Base-by-base conservation (phyloP, 2,888 invertebrate species). In the Stratiomys singularior region DNA sequence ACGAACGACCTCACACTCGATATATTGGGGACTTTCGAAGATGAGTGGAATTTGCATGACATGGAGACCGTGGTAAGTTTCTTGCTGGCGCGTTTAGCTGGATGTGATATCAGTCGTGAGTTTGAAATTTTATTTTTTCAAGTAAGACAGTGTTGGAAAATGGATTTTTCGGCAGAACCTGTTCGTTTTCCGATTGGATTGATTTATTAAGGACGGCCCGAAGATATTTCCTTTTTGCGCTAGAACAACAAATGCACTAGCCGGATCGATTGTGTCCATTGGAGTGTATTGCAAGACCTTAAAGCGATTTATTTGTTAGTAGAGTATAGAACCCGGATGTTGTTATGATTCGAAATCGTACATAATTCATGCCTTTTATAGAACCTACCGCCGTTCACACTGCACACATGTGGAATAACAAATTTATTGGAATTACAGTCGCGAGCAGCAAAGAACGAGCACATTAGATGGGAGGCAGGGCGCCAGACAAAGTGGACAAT, bases 401-500 rank as follows among this genome's bases (percentile, higher is more conserved):
- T 5, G 4, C n/a, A 18, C 52, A 52, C 52, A 52, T 52, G 52
- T 52, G 52, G 52, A 52, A 52, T 52, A 18, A 18, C 52, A 52
- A 52, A 52, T 52, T 52, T 52, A 52, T 9, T 52, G 52, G 18
- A 21, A 60, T 60, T 60, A 60, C 23, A 11, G n/a, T 25, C 18
- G 23, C 18, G 60, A 9, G 37, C 23, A 25, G 60, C 60, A 7
- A 60, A 23, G 37, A 37, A 37, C 37, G 5, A 37, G 23, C 25
- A 46, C 47, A 47, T 69, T 4, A 18, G n/a, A 47, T 18, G 46
- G 47, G 9, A 23, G 23, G 47, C 23, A 23, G 30, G 69, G 69
- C 69, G 69, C 69, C 69, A 69, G 69, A 46, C 47, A 69, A n/a
- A 69, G 30, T 47, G 37, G 69, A 69, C 44, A 21, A 30, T 69